These are phyloP conservation scores for Acanthaster planci DNA, from an alignment of 35 echinoderm and acorn worm genomes.

Conservation along the genomic window DNA sequence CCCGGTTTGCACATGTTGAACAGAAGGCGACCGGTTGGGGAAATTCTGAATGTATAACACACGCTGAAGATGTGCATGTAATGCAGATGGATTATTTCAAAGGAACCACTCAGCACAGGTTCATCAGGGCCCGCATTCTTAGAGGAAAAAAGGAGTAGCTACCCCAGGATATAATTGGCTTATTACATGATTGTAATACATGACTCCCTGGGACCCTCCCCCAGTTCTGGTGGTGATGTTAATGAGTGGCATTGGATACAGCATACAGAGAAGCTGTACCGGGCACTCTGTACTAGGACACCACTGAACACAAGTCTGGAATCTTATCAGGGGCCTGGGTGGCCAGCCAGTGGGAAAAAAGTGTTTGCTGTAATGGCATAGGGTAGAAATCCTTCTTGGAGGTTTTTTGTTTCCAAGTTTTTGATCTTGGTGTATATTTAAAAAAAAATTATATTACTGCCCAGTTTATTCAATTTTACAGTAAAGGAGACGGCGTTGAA, in stretches of 20 bases:
- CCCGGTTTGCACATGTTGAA: no score
- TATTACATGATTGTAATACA: slow-evolving; percentile 1
- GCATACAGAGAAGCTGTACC: background rate
- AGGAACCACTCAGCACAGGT: no score
- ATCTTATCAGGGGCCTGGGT: slow-evolving; percentile 17
- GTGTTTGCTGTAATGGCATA: slow-evolving; percentile 3
- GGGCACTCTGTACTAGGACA: background rate
- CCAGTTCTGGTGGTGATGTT: background rate
- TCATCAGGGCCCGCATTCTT: no score
- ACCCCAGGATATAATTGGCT: slow-evolving; percentile 7
- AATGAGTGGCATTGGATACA: background rate
- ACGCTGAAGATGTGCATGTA: no score
- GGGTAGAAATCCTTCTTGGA: background rate
- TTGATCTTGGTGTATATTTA: no score
- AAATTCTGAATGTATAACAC: no score
- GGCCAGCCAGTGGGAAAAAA: background rate
- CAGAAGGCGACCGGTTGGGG: no score
- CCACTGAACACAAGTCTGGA: background rate
- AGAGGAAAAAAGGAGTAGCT: background rate
- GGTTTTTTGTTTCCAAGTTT: no score
- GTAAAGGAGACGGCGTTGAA: no score
- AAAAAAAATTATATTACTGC: no score
- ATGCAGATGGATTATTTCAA: no score
- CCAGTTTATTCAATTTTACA: no score
- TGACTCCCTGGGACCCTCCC: background rate